A percentile compares a stretch with the other conserved stretches of the same genome.
phyloP scores from a whole-genome alignment of 2,113 vertebrate genomes.

The Numenius arquata region DNA sequence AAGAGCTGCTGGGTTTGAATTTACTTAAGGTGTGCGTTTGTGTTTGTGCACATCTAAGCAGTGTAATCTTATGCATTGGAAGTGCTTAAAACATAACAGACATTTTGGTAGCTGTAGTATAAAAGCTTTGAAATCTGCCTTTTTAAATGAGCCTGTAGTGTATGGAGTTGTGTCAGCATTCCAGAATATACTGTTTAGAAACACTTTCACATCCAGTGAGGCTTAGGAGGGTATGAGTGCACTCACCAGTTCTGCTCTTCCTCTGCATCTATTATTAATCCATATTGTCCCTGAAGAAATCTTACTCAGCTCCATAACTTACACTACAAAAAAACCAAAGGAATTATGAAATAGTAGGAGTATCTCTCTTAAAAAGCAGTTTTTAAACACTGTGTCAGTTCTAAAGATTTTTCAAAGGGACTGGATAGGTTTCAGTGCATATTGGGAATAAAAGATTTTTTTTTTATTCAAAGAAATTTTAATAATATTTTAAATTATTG shows the following conservation, averaged over 20 bases:
- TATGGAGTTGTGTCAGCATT: neutral
- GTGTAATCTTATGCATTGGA: neutral
- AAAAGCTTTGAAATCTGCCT: neutral
- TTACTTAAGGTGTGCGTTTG: neutral
- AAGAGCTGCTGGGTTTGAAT: neutral
- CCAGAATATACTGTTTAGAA: conserved; percentile 8
- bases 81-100: neutral
- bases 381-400: neutral
- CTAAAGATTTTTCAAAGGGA: neutral
- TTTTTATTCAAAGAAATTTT: neutral
- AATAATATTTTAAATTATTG: neutral
- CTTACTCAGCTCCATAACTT: neutral
- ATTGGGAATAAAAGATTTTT: neutral
- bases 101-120: neutral
- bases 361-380: neutral
- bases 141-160: neutral
- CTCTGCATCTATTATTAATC: conserved; percentile 49
- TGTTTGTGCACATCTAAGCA: neutral
- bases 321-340: neutral
- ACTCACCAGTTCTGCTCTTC: conserved; percentile 14
- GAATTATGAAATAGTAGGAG: neutral
- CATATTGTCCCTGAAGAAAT: conserved; percentile 12
- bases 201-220: neutral
- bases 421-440: neutral
- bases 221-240: neutral